Evolutionary conservation across 2,113 vertebrate genomes (phyloP).

Genomic region (Tragelaphus strepsiceros): DNA sequence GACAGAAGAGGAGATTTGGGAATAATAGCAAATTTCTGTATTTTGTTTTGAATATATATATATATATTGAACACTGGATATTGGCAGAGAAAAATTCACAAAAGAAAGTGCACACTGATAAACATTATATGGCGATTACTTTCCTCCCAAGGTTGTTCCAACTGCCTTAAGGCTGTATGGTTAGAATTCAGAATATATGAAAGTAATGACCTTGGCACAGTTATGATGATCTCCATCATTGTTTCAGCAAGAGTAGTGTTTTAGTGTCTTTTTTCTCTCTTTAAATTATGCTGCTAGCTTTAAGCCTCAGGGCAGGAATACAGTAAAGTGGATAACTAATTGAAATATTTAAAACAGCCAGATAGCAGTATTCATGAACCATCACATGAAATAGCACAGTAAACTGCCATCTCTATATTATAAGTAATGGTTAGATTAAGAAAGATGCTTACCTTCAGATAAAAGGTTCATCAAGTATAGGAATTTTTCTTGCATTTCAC

Average conservation of each 20-base stretch:
- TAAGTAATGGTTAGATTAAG: conserved; percentile 4
- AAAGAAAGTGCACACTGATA: background rate
- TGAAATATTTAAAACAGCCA: conserved; percentile 63
- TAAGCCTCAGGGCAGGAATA: conserved; percentile 43
- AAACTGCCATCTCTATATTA: background rate
- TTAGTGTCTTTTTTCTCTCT: conserved; percentile 29
- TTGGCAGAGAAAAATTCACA: conserved; percentile 9
- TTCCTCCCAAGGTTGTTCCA: background rate
- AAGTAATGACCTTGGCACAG: conserved; percentile 49
- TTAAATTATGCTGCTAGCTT: conserved; percentile 38
- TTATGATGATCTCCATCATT: conserved; percentile 31
- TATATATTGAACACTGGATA: background rate
- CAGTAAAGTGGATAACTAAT: conserved; percentile 49
- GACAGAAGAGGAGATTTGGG: background rate
- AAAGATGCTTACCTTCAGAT: background rate
- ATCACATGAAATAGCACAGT: conserved; percentile 17
- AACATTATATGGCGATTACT: background rate
- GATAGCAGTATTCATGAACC: conserved; percentile 41
- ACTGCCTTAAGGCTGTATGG: conserved; percentile 6
- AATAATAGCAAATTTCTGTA: background rate
- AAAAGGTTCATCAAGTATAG: background rate
- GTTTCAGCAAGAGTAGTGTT: conserved; percentile 21
- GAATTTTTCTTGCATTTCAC: background rate
- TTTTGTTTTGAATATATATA: background rate
- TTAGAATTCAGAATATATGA: conserved; percentile 22